Evolutionary conservation across 92 coral and sea anemone genomes (phyloP).

Genomic region (Anthopleura xanthogrammica): DNA sequence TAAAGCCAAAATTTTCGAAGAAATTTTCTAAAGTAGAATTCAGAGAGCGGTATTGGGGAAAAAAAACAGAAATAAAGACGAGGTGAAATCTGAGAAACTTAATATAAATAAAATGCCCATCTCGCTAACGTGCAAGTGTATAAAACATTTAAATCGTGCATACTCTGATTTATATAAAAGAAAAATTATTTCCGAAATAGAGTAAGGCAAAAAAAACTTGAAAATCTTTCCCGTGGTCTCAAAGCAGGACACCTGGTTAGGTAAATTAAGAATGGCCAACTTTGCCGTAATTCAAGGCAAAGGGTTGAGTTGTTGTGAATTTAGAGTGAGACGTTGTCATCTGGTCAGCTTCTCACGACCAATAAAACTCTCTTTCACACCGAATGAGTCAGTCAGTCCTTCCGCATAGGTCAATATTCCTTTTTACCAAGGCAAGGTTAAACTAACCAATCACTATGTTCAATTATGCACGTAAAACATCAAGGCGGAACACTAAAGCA

Average conservation of each 20-base stretch:
- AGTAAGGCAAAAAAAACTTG: not conserved
- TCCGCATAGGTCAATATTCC: conserved; percentile 31
- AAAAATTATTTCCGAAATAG: conserved; percentile 8
- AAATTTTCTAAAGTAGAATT: not conserved
- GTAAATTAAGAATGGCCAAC: conserved; percentile 1
- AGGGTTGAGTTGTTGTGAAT: not conserved
- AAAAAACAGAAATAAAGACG: no score
- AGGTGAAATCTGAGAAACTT: not conserved
- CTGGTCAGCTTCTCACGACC: conserved; percentile 21
- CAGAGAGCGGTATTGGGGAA: not conserved
- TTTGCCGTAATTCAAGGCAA: conserved; percentile 2
- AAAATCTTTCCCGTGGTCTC: conserved; percentile 11
- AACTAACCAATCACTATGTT: not conserved
- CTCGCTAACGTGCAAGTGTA: not conserved
- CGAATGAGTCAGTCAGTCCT: not conserved
- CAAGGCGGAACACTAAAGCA: conserved; percentile 13
- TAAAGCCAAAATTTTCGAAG: no score
- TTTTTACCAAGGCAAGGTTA: conserved; percentile 10
- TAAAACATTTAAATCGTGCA: not conserved
- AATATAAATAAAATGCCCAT: not conserved
- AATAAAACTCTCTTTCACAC: not conserved
- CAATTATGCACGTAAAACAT: conserved; percentile 1
- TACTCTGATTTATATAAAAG: not conserved
- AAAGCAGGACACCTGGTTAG: conserved; percentile 32
- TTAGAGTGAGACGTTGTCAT: conserved; percentile 1